A percentile compares a stretch with the other conserved stretches of the same genome.
phyloP scores from a whole-genome alignment of 2,113 vertebrate genomes.

The Parus major region DNA sequence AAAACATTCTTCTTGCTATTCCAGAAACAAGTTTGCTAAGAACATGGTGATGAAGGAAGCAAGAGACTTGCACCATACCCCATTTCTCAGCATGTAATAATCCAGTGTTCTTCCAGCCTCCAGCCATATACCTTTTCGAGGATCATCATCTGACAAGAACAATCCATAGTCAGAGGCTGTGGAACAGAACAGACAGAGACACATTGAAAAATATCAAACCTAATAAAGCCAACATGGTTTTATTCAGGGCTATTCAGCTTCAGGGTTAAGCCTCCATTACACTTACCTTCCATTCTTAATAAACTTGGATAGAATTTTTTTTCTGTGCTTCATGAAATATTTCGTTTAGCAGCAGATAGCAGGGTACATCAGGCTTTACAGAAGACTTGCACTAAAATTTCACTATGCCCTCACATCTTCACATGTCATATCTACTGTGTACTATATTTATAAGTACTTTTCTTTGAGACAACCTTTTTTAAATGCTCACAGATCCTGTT shows the following conservation, averaged over 20 bases:
- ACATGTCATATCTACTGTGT: neutral
- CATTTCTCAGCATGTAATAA: slow-evolving; percentile 98
- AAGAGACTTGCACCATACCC: slow-evolving; percentile 76
- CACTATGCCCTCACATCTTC: neutral
- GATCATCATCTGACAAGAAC: slow-evolving; percentile 96
- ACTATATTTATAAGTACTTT: neutral
- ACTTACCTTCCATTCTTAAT: neutral
- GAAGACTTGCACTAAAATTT: neutral
- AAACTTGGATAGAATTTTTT: neutral
- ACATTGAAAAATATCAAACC: neutral
- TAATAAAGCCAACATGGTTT: neutral
- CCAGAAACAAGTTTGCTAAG: neutral
- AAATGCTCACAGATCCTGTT: neutral
- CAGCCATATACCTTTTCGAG: slow-evolving; percentile 97
- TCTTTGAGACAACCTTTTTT: neutral
- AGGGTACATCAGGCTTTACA: neutral
- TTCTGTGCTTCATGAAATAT: neutral
- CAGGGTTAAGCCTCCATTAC: neutral
- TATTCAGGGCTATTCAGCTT: neutral
- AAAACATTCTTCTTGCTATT: neutral
- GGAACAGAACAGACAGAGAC: slow-evolving; percentile 44
- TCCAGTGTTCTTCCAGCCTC: slow-evolving; percentile 96
- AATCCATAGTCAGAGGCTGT: slow-evolving; percentile 97
- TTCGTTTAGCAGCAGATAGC: neutral
- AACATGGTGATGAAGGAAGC: neutral